Percentiles rank a stretch among this genome's conserved stretches.
These are phyloP conservation scores for Tenualosa ilisha DNA, from an alignment of 2,797 vertebrate species.

Conservation along the genomic window DNA sequence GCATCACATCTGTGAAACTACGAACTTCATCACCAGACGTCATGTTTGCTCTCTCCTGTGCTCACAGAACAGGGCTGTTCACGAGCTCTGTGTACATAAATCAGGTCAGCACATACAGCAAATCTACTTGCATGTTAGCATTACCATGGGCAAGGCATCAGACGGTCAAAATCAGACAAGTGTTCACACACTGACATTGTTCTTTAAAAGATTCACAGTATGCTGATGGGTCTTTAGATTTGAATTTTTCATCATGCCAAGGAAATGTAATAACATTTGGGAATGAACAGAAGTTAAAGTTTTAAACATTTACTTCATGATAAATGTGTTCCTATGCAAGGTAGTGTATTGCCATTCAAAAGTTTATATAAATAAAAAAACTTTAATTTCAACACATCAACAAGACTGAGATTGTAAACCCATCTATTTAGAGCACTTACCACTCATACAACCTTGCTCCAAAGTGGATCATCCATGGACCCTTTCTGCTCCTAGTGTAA, in stretches of 20 bases:
- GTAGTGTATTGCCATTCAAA: background rate
- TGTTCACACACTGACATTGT: background rate
- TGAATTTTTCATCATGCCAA: too few relatives aligned
- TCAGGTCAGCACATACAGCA: background rate
- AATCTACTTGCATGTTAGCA: background rate
- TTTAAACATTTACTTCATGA: background rate
- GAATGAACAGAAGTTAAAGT: background rate
- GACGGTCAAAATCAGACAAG: background rate
- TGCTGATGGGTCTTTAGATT: background rate
- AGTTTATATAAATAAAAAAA: background rate
- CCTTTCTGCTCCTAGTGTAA: background rate
- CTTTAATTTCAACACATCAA: background rate
- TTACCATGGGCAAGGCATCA: background rate
- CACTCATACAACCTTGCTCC: background rate
- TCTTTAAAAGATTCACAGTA: background rate
- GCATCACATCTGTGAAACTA: background rate
- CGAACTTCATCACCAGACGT: background rate
- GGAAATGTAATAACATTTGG: too few relatives aligned
- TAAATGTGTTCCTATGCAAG: too few relatives aligned
- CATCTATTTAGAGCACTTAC: background rate
- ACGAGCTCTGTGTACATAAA: background rate
- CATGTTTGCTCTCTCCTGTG: slow-evolving; percentile 5
- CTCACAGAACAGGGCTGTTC: slow-evolving; percentile 1
- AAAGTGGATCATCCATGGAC: background rate
- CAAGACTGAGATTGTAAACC: background rate